Conservation (phyloP, 2,797 vertebrate genomes). For the Crax fasciolata region DNA sequence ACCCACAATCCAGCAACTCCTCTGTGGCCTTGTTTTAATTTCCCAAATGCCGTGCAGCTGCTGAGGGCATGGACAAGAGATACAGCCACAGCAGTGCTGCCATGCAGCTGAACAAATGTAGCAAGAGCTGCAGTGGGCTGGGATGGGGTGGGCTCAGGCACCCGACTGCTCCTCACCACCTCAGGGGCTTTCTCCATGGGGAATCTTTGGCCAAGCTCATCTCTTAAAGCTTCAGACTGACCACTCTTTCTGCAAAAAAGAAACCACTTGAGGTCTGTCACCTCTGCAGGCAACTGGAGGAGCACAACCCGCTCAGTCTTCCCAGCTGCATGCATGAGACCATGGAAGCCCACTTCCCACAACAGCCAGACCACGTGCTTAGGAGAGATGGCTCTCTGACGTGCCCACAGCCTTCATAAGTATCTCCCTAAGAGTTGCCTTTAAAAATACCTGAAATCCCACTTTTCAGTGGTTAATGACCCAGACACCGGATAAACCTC, state of each 20-base stretch:
- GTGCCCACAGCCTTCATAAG: rapidly evolving
- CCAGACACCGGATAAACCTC: not conserved
- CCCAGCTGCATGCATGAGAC: not conserved
- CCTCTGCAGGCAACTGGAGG: rapidly evolving
- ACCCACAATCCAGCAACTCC: not conserved
- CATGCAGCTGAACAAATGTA: rapidly evolving
- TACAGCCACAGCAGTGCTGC: not conserved
- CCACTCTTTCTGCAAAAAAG: not conserved
- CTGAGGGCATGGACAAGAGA: rapidly evolving
- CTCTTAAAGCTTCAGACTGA: not conserved
- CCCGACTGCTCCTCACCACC: not conserved
- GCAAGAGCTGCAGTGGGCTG: rapidly evolving
- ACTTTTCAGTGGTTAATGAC: not conserved
- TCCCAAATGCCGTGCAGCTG: not conserved
- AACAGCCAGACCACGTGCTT: not conserved
- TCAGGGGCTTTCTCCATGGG: rapidly evolving
- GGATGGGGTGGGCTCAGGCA: rapidly evolving
- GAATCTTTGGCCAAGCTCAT: not conserved
- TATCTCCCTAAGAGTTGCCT: not conserved
- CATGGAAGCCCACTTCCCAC: not conserved
- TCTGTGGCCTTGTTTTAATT: not conserved
- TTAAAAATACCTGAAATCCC: not conserved
- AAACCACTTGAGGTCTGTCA: not conserved
- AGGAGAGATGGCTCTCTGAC: not conserved
- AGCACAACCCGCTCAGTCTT: not conserved